Evolutionary conservation across 2,113 vertebrate species (phyloP), one percentile per base, ranked within the genome.

Genomic region (Martes martes): DNA sequence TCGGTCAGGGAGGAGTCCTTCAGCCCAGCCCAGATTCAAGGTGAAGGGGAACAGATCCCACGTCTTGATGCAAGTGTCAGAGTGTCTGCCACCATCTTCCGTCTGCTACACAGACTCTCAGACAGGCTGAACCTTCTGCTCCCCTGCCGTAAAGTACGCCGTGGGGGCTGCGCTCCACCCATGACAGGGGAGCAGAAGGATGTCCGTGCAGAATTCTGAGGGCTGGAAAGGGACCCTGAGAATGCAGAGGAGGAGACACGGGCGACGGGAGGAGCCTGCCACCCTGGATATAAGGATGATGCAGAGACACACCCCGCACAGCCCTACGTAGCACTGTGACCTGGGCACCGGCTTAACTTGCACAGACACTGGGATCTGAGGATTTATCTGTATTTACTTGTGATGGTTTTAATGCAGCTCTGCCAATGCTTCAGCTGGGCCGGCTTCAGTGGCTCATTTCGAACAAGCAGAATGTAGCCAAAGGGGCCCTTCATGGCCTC

Each of bases 101-200:
- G 1, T 24, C 1, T 0, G 2, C 39, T 28, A 24, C 55, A 16
- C 1, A 1, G 19, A 39, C 52, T 3, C 4, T 1, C 52, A 7
- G 4, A 76, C 0, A 10, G 71, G 7, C 19, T 6, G 19, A 2
- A 1, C 4, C 0, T 31, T 59, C 69, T 8, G n/a, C 19, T 18
- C 2, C 19, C 28, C 59, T 24, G 28, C 19, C 31, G 6, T 45
- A 8, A 45, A 57, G 28, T 2, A 18, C 16, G 14, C 39, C 11
- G 3, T 31, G 50, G 67, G 67, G 67, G 24, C 55, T 24, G 39
- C 24, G 11, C n/a, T 33, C 33, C 36, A 45, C 16, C 81, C 71
- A 4, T 4, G 16, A 24, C 47, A 18, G 15, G 52, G 24, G 78
- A 55, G 47, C 76, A 79, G 50, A 55, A 14, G 45, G 65, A 21